These are phyloP conservation scores for Cyclura pinguis DNA, from an alignment of 2,797 vertebrate species.

Conservation along the genomic window DNA sequence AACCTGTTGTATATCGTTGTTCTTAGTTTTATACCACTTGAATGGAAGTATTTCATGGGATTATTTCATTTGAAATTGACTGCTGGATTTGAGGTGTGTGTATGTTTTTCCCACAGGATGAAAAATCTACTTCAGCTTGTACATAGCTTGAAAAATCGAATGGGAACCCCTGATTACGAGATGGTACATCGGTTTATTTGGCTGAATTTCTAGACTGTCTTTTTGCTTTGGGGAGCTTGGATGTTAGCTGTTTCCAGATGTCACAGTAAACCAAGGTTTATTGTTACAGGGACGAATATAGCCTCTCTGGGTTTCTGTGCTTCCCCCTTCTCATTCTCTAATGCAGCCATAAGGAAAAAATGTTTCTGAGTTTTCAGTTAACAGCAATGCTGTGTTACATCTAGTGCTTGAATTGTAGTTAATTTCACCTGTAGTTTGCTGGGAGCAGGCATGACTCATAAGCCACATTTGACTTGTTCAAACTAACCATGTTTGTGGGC, in stretches of 20 bases:
- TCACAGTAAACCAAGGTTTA: neutral
- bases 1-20: neutral
- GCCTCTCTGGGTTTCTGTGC: neutral
- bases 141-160: constrained; percentile 88
- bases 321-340: neutral
- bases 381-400: neutral
- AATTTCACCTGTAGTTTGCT: neutral
- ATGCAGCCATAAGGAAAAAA: neutral
- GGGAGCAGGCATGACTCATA: neutral
- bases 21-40: neutral
- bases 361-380: neutral
- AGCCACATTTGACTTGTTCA: neutral
- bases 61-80: neutral
- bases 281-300: neutral
- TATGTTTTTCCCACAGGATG: constrained; percentile 83
- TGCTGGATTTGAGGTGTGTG: neutral
- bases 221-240: neutral
- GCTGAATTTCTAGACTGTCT: neutral
- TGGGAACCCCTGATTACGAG: constrained; percentile 91
- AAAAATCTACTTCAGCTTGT: constrained; percentile 85
- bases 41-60: neutral
- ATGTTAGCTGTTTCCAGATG: neutral
- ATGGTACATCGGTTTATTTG: constrained; percentile 83
- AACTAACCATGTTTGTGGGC: neutral
- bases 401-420: neutral